Conservation (phyloP, 2,888 invertebrate species). For the Philereme vetulata region DNA sequence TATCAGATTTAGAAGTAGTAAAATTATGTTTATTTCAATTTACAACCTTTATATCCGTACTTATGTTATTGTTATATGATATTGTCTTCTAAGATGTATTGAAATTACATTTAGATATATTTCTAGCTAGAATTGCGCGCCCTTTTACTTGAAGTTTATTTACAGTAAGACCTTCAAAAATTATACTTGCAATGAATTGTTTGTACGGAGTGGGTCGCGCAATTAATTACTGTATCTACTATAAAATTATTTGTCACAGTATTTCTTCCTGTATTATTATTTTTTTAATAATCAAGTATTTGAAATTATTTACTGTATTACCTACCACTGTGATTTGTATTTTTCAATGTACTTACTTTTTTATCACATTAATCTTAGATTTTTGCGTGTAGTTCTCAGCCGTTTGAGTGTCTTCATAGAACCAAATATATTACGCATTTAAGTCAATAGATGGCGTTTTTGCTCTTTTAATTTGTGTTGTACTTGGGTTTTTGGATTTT, state of each 20-base stretch:
- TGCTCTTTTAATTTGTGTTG: background rate
- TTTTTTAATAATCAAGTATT: slow-evolving; percentile 23
- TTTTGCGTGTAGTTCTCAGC: slow-evolving; percentile 9
- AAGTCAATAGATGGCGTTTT: slow-evolving; percentile 5
- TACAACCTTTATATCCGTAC: background rate
- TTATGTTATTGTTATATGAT: slow-evolving; percentile 3
- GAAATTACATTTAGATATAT: too few relatives aligned
- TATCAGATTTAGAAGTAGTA: slow-evolving; percentile 1
- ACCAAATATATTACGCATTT: background rate
- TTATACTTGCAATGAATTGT: too few relatives aligned
- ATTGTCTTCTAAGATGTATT: slow-evolving; percentile 32
- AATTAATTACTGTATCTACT: slow-evolving; percentile 22
- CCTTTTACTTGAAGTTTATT: too few relatives aligned
- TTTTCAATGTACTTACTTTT: slow-evolving; percentile 20
- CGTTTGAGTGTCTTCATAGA: background rate
- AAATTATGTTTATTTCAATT: background rate
- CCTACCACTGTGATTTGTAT: slow-evolving; percentile 23
- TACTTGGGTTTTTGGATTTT: too few relatives aligned
- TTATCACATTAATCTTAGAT: slow-evolving; percentile 20
- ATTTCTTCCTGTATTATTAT: slow-evolving; percentile 24
- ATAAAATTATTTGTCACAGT: slow-evolving; percentile 13
- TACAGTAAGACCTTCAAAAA: too few relatives aligned
- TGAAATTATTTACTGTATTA: slow-evolving; percentile 18
- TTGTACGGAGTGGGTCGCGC: too few relatives aligned
- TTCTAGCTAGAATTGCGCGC: too few relatives aligned